Evolutionary conservation across 2,797 vertebrate genomes (phyloP).

Genomic region (Sebastes iracundus): DNA sequence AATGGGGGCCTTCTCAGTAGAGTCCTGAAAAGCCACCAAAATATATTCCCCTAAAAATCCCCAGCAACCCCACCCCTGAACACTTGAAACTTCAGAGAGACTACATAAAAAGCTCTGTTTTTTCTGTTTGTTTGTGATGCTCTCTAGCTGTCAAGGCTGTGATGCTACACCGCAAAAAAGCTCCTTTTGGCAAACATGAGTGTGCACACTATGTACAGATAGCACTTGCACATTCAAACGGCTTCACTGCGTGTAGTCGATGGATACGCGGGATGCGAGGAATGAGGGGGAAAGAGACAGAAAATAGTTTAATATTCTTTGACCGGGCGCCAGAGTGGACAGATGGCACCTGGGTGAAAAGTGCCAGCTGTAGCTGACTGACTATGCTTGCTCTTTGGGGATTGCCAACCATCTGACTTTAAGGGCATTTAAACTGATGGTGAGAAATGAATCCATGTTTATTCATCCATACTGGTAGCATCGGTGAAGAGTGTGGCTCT

Average conservation of each 20-base stretch:
- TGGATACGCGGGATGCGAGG: not conserved
- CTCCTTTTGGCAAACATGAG: constrained; percentile 65
- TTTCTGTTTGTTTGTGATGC: constrained; percentile 35
- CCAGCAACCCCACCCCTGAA: constrained; percentile 47
- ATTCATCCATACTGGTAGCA: constrained; percentile 32
- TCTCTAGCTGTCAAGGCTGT: constrained; percentile 61
- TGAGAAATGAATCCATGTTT: constrained; percentile 31
- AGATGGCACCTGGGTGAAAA: constrained; percentile 54
- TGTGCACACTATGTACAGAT: constrained; percentile 67
- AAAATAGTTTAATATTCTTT: constrained; percentile 24
- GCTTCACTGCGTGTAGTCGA: constrained; percentile 36
- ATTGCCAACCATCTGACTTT: constrained; percentile 49
- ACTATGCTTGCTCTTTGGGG: constrained; percentile 58
- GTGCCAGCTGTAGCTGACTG: constrained; percentile 42
- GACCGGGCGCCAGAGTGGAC: constrained; percentile 28
- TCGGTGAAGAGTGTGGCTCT: constrained; percentile 34
- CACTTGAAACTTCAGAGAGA: constrained; percentile 62
- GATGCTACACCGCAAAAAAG: constrained; percentile 66
- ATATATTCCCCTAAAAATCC: constrained; percentile 54
- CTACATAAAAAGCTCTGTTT: constrained; percentile 51
- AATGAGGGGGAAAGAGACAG: constrained; percentile 19
- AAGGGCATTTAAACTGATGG: constrained; percentile 41
- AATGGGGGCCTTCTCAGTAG: constrained; percentile 57
- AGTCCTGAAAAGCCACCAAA: constrained; percentile 71
- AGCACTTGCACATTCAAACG: constrained; percentile 65